These are phyloP conservation scores for Corythornis leucogaster DNA, from an alignment of 2,797 vertebrate genomes.

Conservation along the genomic window DNA sequence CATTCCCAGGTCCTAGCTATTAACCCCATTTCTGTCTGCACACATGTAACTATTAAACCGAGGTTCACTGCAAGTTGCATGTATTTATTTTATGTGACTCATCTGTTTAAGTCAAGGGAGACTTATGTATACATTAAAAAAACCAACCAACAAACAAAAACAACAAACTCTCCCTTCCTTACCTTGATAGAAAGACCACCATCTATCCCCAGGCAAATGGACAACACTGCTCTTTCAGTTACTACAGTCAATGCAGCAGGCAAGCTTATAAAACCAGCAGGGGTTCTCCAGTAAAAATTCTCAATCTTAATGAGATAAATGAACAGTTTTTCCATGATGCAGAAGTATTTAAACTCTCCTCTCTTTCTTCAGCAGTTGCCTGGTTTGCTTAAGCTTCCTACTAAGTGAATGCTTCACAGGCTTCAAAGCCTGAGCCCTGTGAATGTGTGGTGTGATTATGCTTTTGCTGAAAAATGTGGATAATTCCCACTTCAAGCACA, in stretches of 20 bases:
- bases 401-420: neutral
- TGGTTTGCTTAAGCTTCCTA: slow-evolving; percentile 32
- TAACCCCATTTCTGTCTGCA: neutral
- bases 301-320: slow-evolving; percentile 55
- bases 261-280: neutral
- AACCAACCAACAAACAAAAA: neutral
- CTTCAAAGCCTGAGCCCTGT: slow-evolving; percentile 23
- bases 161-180: neutral
- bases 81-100: neutral
- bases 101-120: slow-evolving; percentile 20
- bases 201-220: neutral
- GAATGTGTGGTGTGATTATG: neutral
- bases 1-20: neutral
- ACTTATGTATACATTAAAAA: neutral
- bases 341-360: slow-evolving; percentile 32
- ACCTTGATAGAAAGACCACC: neutral
- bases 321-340: slow-evolving; percentile 56
- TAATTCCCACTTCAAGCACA: slow-evolving; percentile 63
- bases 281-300: slow-evolving; percentile 35
- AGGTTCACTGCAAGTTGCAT: slow-evolving; percentile 1
- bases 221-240: slow-evolving; percentile 12
- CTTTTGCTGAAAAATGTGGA: slow-evolving; percentile 45
- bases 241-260: neutral
- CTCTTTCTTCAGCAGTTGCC: neutral
- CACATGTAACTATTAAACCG: neutral